These are phyloP conservation scores for Bufo gargarizans DNA, from an alignment of 2,113 vertebrate species.

Conservation along the genomic window DNA sequence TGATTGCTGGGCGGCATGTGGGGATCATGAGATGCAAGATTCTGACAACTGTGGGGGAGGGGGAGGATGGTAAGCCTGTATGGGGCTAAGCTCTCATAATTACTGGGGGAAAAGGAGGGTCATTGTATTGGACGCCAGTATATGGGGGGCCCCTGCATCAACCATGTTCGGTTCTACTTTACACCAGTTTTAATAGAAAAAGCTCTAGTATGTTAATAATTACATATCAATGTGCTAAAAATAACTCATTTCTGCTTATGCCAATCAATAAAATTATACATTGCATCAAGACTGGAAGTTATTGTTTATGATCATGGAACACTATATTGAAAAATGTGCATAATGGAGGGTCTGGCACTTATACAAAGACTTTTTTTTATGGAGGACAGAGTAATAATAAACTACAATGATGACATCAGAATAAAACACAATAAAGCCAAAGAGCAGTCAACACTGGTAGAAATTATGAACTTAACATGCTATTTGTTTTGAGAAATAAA, in stretches of 20 bases:
- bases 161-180: too few relatives aligned
- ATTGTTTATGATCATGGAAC: background rate
- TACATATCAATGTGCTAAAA: background rate
- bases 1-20: too few relatives aligned
- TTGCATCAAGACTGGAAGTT: conserved; percentile 4
- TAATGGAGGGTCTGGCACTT: conserved; percentile 9
- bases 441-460: background rate
- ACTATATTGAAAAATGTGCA: background rate
- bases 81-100: too few relatives aligned
- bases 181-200: too few relatives aligned
- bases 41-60: too few relatives aligned
- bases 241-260: background rate
- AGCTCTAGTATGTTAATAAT: conserved; percentile 1
- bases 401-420: background rate
- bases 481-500: background rate
- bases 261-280: background rate
- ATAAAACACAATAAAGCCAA: background rate
- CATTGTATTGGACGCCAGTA: too few relatives aligned
- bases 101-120: too few relatives aligned
- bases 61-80: too few relatives aligned
- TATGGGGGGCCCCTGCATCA: too few relatives aligned
- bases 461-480: background rate
- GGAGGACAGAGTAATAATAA: background rate
- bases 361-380: background rate
- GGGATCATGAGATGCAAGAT: too few relatives aligned